phyloP scores from a whole-genome alignment of 2,113 vertebrate species.

The Hepsetus odoe region DNA sequence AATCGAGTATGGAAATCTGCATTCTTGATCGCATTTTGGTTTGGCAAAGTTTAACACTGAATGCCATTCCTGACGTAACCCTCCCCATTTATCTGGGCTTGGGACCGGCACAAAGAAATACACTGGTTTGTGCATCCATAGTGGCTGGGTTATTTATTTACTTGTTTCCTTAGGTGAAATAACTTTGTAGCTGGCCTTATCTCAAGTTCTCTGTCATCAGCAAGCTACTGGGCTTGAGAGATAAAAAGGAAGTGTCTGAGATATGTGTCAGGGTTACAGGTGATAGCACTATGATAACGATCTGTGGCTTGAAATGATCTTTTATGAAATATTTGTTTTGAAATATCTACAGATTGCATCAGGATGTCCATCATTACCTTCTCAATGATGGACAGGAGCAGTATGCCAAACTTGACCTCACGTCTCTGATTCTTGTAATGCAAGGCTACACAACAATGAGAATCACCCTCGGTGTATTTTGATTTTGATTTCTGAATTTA shows the following conservation, averaged over 20 bases:
- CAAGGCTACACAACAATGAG: too few relatives aligned
- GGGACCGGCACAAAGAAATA: too few relatives aligned
- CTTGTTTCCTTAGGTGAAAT: not conserved
- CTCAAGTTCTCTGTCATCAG: conserved; percentile 13
- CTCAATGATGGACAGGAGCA: not conserved
- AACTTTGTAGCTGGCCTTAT: not conserved
- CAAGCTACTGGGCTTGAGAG: not conserved
- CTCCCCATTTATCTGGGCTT: too few relatives aligned
- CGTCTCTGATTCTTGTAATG: not conserved
- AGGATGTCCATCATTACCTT: not conserved
- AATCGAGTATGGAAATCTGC: too few relatives aligned
- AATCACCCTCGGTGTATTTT: too few relatives aligned
- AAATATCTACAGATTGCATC: not conserved
- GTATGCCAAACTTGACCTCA: not conserved
- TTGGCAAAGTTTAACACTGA: too few relatives aligned
- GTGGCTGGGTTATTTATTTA: not conserved
- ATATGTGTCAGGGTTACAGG: not conserved
- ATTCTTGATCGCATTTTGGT: too few relatives aligned
- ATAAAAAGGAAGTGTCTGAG: conserved; percentile 26
- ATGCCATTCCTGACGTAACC: too few relatives aligned
- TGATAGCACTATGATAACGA: not conserved
- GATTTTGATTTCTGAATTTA: not conserved
- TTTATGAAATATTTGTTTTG: not conserved
- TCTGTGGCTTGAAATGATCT: not conserved
- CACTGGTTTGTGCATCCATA: too few relatives aligned